Evolutionary conservation across 1,140 invertebrate species (phyloP).

Genomic region (Semibalanus balanoides): DNA sequence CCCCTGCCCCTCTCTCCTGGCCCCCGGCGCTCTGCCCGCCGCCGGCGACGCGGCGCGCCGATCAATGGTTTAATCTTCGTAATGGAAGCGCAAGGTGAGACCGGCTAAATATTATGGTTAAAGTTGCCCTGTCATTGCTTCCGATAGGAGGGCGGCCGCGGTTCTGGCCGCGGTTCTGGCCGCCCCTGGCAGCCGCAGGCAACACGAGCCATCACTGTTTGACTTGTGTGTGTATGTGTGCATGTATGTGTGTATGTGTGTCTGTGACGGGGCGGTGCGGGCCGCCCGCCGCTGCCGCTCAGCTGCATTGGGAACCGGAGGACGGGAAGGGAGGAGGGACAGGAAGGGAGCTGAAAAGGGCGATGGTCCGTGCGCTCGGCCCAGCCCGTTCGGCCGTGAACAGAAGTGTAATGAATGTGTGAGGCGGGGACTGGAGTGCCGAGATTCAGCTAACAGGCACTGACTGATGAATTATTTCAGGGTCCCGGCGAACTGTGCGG

Average conservation of each 20-base stretch:
- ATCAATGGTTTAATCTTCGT: background rate
- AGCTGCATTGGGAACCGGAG: background rate
- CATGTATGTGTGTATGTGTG: background rate
- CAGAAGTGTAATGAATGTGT: background rate
- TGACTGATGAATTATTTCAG: background rate
- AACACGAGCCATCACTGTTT: background rate
- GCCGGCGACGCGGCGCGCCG: too few relatives aligned
- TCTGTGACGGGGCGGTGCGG: background rate
- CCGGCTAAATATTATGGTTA: slow-evolving; percentile 1
- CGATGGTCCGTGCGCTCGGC: too few relatives aligned
- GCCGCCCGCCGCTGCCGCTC: too few relatives aligned
- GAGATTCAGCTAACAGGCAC: background rate
- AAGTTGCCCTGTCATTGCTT: slow-evolving; percentile 1
- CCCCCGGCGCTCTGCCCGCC: background rate
- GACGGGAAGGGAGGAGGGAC: too few relatives aligned
- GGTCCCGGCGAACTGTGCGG: too few relatives aligned
- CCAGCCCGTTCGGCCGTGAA: background rate
- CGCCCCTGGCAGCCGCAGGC: too few relatives aligned
- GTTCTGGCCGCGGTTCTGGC: background rate
- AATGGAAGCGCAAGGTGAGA: background rate
- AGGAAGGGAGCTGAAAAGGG: too few relatives aligned
- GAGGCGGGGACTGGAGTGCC: background rate
- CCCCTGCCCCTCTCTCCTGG: background rate
- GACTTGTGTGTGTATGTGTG: background rate
- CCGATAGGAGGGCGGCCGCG: background rate